Conservation (phyloP, 1,140 invertebrate genomes). For the Drosophila bocki region DNA sequence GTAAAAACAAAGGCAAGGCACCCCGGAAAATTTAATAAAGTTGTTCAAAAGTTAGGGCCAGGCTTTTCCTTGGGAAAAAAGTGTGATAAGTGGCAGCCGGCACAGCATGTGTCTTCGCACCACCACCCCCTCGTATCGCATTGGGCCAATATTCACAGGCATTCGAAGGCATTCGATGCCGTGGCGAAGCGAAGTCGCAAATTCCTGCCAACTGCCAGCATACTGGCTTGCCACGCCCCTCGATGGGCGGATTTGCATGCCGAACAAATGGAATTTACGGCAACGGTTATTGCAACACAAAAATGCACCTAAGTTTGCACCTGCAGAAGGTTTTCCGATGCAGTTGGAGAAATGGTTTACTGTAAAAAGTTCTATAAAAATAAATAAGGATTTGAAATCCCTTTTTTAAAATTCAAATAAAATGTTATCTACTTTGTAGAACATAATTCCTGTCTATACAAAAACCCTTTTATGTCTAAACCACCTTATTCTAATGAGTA, state of each 20-base stretch:
- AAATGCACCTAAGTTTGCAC: slow-evolving; percentile 30
- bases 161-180: slow-evolving; percentile 24
- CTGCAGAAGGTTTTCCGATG: background rate
- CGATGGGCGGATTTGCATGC: slow-evolving; percentile 18
- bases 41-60: slow-evolving; percentile 14
- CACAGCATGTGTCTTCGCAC: slow-evolving; percentile 26
- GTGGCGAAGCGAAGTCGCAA: slow-evolving; percentile 17
- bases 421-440: no score
- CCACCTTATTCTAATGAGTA: background rate
- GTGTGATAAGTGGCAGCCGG: slow-evolving; percentile 32
- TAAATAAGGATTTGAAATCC: background rate
- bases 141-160: slow-evolving; percentile 49
- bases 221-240: slow-evolving; percentile 19
- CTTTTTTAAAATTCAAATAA: no score
- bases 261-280: slow-evolving; percentile 49
- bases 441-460: background rate
- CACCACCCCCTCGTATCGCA: slow-evolving; percentile 1
- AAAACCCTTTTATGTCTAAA: background rate
- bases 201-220: slow-evolving; percentile 26
- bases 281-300: slow-evolving; percentile 39
- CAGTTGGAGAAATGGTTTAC: background rate
- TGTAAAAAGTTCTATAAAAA: background rate
- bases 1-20: slow-evolving; percentile 3
- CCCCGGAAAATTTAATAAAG: slow-evolving; percentile 34
- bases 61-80: slow-evolving; percentile 1